Evolutionary conservation across 2,113 vertebrate species (phyloP), one percentile per base, ranked within the genome.

Genomic region (Dissostichus mawsoni): DNA sequence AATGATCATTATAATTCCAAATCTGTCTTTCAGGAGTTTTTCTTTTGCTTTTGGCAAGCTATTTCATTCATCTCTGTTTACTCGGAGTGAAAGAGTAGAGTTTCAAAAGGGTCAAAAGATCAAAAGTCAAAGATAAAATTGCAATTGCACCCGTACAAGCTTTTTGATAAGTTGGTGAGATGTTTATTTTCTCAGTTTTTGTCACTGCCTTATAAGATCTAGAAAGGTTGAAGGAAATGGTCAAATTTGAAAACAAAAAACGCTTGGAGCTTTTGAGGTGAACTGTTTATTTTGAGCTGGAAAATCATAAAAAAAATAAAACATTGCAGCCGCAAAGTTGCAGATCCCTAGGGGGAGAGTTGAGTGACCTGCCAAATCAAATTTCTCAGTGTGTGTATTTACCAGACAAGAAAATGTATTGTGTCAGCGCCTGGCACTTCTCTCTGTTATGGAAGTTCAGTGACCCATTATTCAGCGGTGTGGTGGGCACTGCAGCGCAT

Each of bases 311-410:
- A 45, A 44, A 33, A 56, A 69, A 62, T 14, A 67, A 61, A 67
- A 61, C 72, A 82, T 62, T 82, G 84, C 81, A 78, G 82, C 81
- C 12, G 16, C 87, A 86, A 81, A 89, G 76, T 88, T 86, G 84
- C 82, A 88, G 86, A 90, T 91, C 84, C 89, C 84, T 18, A 9
- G 72, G 78, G 90, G 92, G 79, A 82, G 82, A 78, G 82, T 75
- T 78, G 90, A 92, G 87, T 87, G 90, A 89, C 90, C 92, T 93
- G 91, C 89, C 90, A 91, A 93, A 93, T 93, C 87, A 92, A 91
- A 94, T 93, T 90, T 89, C 83, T 93, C 84, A 86, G 79, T 85
- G 74, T 91, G 90, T 92, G 90, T 87, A 89, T 90, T 93, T 93
- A 91, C 88, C 87, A 83, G 81, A 87, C 64, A 74, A 58, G 51